These are phyloP conservation scores for Trididemnum clinides DNA, from an alignment of 23 tunicate species.

Conservation along the genomic window DNA sequence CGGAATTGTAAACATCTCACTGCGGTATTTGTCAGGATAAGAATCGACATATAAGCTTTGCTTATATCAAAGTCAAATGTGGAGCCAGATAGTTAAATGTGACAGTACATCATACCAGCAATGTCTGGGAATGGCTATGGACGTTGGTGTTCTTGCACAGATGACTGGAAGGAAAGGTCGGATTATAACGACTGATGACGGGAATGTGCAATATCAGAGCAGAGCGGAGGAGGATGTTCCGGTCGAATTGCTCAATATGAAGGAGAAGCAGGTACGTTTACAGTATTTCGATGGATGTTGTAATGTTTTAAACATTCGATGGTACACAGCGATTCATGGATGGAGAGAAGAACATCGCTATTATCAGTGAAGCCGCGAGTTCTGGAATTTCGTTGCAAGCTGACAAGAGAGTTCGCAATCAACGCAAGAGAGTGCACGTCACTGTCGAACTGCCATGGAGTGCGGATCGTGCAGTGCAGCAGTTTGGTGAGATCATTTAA, in stretches of 20 bases:
- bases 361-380: slow-evolving; percentile 95
- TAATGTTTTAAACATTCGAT: too few species aligned
- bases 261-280: slow-evolving; percentile 73
- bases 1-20: too few species aligned
- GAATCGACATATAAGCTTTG: too few species aligned
- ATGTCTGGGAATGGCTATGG: too few species aligned
- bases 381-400: slow-evolving; percentile 94
- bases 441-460: slow-evolving; percentile 97
- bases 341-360: slow-evolving; percentile 93
- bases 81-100: too few species aligned
- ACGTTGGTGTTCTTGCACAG: slow-evolving; percentile 29
- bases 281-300: not conserved
- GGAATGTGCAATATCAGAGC: slow-evolving; percentile 71
- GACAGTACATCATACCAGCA: too few species aligned
- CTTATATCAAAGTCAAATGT: too few species aligned
- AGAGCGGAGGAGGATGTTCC: slow-evolving; percentile 70
- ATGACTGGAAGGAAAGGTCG: slow-evolving; percentile 96
- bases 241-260: slow-evolving; percentile 62
- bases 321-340: slow-evolving; percentile 93
- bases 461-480: slow-evolving; percentile 93
- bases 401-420: slow-evolving; percentile 78
- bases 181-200: slow-evolving; percentile 64
- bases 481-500: slow-evolving; percentile 61
- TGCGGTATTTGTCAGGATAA: too few species aligned
- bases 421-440: slow-evolving; percentile 75